phyloP scores from a whole-genome alignment of 2,888 invertebrate species.

The Parochlus steinenii region DNA sequence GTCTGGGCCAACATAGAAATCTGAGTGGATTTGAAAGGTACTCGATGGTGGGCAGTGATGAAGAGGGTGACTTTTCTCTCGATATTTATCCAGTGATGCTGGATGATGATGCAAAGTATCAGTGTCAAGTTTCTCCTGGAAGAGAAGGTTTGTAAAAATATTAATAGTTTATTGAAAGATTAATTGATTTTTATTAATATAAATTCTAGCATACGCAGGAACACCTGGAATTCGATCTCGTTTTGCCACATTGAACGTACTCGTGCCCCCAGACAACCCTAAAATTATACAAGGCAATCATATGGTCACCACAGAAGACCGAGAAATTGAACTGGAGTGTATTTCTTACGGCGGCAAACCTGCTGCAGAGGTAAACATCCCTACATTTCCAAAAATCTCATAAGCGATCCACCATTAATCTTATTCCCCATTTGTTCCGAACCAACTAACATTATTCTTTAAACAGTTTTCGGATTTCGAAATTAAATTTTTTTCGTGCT shows the following conservation, averaged over 20 bases:
- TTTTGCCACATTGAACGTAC: slow-evolving; percentile 68
- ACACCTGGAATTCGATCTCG: slow-evolving; percentile 71
- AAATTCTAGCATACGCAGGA: slow-evolving; percentile 25
- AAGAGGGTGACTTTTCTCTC: slow-evolving; percentile 85
- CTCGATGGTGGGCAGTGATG: slow-evolving; percentile 89
- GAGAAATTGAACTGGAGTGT: slow-evolving; percentile 80
- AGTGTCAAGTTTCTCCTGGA: slow-evolving; percentile 85
- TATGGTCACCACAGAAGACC: slow-evolving; percentile 74
- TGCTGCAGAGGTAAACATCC: slow-evolving; percentile 62
- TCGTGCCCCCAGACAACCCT: slow-evolving; percentile 82
- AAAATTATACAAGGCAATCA: slow-evolving; percentile 66
- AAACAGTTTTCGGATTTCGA: no score
- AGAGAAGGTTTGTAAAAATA: slow-evolving; percentile 32
- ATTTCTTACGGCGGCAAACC: slow-evolving; percentile 84
- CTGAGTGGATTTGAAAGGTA: slow-evolving; percentile 85
- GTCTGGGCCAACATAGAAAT: slow-evolving; percentile 76
- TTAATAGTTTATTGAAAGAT: background rate
- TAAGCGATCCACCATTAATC: slow-evolving; percentile 11
- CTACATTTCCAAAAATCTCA: background rate
- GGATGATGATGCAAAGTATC: slow-evolving; percentile 84
- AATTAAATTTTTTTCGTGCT: no score
- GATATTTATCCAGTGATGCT: slow-evolving; percentile 78
- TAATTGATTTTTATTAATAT: background rate
- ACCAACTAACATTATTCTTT: no score
- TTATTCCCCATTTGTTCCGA: slow-evolving; percentile 12